Conservation (phyloP, 1,140 invertebrate genomes). For the Calliphora vicina region DNA sequence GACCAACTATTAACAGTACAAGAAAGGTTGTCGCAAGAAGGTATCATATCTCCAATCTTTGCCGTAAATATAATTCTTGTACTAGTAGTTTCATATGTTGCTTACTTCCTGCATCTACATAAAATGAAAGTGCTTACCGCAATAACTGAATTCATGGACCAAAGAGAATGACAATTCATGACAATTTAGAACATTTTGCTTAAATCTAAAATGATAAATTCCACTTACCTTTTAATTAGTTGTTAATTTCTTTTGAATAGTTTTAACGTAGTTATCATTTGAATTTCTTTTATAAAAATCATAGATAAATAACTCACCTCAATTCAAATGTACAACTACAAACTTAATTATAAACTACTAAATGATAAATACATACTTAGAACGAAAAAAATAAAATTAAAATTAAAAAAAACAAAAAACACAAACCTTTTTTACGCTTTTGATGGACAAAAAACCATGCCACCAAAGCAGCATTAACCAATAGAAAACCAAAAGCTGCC, state of each 20-base stretch:
- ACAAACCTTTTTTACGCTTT: conserved; percentile 72
- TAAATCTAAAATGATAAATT: no score
- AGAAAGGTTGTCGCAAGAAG: no score
- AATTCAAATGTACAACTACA: neutral
- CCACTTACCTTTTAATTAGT: neutral
- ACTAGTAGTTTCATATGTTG: no score
- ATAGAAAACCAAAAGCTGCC: conserved; percentile 78
- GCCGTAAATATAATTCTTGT: no score
- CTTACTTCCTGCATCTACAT: no score
- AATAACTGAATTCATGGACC: no score
- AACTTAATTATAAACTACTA: neutral
- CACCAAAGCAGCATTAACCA: conserved; percentile 84
- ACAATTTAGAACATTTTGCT: no score
- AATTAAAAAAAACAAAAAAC: conserved; percentile 43
- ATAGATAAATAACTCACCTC: neutral
- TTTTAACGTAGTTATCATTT: neutral
- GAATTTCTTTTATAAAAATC: neutral
- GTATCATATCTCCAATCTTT: no score
- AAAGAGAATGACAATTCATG: no score
- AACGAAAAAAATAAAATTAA: conserved; percentile 7
- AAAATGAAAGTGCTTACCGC: no score
- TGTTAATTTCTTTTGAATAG: neutral
- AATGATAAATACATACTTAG: neutral
- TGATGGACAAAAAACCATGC: conserved; percentile 84
- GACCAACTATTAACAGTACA: no score